phyloP scores from a whole-genome alignment of 2,888 invertebrate genomes.

The Priocnemis perturbator region DNA sequence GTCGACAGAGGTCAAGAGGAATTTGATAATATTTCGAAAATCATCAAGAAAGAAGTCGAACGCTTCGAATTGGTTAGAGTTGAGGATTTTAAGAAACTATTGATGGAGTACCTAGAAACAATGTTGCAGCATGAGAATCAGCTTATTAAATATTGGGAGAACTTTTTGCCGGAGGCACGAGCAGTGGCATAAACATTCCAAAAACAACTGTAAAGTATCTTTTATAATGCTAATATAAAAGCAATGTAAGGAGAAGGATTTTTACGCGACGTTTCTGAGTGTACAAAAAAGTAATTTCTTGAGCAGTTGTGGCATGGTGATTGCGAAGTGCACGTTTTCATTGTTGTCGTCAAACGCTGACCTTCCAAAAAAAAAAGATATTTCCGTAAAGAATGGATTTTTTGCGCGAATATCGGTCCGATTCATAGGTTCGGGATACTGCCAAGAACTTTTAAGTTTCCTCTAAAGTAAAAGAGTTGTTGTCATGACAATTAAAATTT shows the following conservation, averaged over 20 bases:
- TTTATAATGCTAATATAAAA: conserved; percentile 36
- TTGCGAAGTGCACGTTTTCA: neutral
- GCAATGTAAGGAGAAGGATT: conserved; percentile 16
- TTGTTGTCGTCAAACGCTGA: neutral
- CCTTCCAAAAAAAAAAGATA: neutral
- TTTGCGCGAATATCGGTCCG: conserved; percentile 12
- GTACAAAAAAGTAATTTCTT: conserved; percentile 10
- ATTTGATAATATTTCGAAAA: conserved; percentile 95
- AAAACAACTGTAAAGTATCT: conserved; percentile 26
- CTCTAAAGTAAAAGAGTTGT: conserved; percentile 12
- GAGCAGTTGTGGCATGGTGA: no score
- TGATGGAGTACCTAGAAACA: conserved; percentile 94
- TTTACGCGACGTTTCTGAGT: conserved; percentile 30
- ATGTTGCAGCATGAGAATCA: conserved; percentile 96
- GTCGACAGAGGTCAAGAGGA: conserved; percentile 98
- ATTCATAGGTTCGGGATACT: conserved; percentile 30
- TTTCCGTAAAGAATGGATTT: conserved; percentile 16
- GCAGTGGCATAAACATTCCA: conserved; percentile 85
- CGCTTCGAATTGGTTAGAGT: conserved; percentile 92
- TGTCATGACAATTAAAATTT: conserved; percentile 13
- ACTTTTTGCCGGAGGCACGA: conserved; percentile 96
- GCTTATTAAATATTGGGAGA: conserved; percentile 96
- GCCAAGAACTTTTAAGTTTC: conserved; percentile 29
- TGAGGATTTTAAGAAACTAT: conserved; percentile 91
- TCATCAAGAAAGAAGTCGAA: conserved; percentile 95